A percentile compares a stretch with the other conserved stretches of the same genome.
Conservation (phyloP, 2,888 invertebrate genomes). For the Pycnomerus fuliginosus region DNA sequence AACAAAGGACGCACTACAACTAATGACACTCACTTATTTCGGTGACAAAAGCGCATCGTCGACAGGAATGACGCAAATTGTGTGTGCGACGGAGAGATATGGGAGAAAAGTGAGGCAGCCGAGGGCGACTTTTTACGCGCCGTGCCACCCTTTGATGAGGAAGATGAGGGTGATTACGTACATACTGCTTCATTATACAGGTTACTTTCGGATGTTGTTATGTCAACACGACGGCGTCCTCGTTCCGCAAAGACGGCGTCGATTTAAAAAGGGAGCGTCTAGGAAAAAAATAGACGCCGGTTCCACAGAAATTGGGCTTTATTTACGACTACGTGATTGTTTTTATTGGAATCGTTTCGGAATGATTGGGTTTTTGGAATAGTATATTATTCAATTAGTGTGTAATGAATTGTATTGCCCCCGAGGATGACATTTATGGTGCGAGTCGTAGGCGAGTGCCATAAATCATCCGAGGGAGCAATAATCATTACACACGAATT, state of each 20-base stretch:
- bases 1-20: conserved; percentile 28
- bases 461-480: too few relatives aligned
- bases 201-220: conserved; percentile 18
- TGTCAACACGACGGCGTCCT: conserved; percentile 6
- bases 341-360: too few relatives aligned
- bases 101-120: conserved; percentile 5
- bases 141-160: conserved; percentile 18
- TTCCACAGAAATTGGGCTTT: too few relatives aligned
- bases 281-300: too few relatives aligned
- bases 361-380: too few relatives aligned
- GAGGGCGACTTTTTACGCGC: conserved; percentile 13
- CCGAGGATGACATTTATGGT: too few relatives aligned
- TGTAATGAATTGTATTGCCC: too few relatives aligned
- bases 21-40: conserved; percentile 31
- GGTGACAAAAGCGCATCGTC: conserved; percentile 30
- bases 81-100: conserved; percentile 3
- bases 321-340: too few relatives aligned
- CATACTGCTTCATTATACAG: conserved; percentile 20
- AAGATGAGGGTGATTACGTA: conserved; percentile 22
- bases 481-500: too few relatives aligned
- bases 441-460: too few relatives aligned
- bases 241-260: conserved; percentile 1
- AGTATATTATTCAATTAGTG: too few relatives aligned
- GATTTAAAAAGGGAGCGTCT: not conserved
- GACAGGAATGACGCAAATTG: conserved; percentile 11